Evolutionary conservation across 1,140 invertebrate species (phyloP).

Genomic region (Onthophagus taurus): DNA sequence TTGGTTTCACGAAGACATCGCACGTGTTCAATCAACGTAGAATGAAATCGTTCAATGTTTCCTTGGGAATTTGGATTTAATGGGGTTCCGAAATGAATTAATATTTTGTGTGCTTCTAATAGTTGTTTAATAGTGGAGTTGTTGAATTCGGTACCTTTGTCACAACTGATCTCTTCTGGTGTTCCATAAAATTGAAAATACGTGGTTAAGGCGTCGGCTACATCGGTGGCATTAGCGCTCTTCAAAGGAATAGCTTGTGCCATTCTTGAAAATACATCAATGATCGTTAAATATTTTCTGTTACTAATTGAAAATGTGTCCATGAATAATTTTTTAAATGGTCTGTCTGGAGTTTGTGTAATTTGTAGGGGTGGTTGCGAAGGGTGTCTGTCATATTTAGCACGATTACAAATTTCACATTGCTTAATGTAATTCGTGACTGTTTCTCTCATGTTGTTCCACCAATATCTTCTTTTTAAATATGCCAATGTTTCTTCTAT

Average conservation of each 20-base stretch:
- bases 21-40: constrained; percentile 1
- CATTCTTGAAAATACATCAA: constrained; percentile 10
- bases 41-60: constrained; percentile 3
- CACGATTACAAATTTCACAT: constrained; percentile 19
- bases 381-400: constrained; percentile 29
- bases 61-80: constrained; percentile 7
- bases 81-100: constrained; percentile 30
- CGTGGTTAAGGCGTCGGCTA: constrained; percentile 1
- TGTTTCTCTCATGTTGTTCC: constrained; percentile 5
- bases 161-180: constrained; percentile 4
- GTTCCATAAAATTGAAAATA: constrained; percentile 10
- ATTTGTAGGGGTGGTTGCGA: constrained; percentile 22
- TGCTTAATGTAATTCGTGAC: not conserved
- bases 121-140: constrained; percentile 30
- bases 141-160: constrained; percentile 9
- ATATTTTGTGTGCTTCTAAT: constrained; percentile 39
- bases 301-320: constrained; percentile 23
- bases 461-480: constrained; percentile 2
- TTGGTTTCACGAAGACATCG: not conserved
- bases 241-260: not conserved
- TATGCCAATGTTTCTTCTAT: constrained; percentile 6
- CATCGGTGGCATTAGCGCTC: constrained; percentile 9
- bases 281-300: constrained; percentile 1
- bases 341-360: constrained; percentile 22
- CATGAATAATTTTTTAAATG: constrained; percentile 28